phyloP scores from a whole-genome alignment of 2,888 invertebrate species.

The Ryuthela nishihirai region DNA sequence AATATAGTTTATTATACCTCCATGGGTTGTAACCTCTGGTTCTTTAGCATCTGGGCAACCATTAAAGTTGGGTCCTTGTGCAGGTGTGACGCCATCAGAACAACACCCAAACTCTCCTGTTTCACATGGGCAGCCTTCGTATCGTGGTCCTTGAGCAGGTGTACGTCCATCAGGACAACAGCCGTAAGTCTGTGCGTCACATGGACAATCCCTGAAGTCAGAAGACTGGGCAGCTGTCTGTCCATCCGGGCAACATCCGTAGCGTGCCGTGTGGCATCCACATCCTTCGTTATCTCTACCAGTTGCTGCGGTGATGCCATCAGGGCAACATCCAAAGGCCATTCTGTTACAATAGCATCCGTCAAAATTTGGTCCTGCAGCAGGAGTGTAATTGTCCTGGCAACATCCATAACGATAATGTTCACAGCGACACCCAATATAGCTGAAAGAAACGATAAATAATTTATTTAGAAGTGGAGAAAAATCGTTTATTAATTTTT shows the following conservation, averaged over 20 bases:
- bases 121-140: slow-evolving; percentile 64
- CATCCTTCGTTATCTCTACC: slow-evolving; percentile 22
- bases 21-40: too few relatives aligned
- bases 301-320: slow-evolving; percentile 45
- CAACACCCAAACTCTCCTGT: slow-evolving; percentile 57
- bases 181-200: slow-evolving; percentile 29
- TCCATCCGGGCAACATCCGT: slow-evolving; percentile 49
- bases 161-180: slow-evolving; percentile 54
- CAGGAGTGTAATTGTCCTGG: slow-evolving; percentile 64
- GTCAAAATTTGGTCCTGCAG: slow-evolving; percentile 57
- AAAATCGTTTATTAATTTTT: neutral
- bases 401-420: slow-evolving; percentile 60
- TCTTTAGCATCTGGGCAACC: too few relatives aligned
- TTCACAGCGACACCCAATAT: slow-evolving; percentile 55
- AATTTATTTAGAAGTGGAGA: neutral
- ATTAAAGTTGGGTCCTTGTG: slow-evolving; percentile 58
- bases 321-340: slow-evolving; percentile 54
- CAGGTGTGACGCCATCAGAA: slow-evolving; percentile 52
- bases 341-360: slow-evolving; percentile 58
- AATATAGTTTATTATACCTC: too few relatives aligned
- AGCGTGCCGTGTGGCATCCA: slow-evolving; percentile 30
- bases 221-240: slow-evolving; percentile 45
- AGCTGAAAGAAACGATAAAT: slow-evolving; percentile 44
- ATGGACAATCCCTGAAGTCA: slow-evolving; percentile 43
- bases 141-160: slow-evolving; percentile 71